Evolutionary conservation across 1,140 invertebrate genomes (phyloP).

Genomic region (Lucilia sericata): DNA sequence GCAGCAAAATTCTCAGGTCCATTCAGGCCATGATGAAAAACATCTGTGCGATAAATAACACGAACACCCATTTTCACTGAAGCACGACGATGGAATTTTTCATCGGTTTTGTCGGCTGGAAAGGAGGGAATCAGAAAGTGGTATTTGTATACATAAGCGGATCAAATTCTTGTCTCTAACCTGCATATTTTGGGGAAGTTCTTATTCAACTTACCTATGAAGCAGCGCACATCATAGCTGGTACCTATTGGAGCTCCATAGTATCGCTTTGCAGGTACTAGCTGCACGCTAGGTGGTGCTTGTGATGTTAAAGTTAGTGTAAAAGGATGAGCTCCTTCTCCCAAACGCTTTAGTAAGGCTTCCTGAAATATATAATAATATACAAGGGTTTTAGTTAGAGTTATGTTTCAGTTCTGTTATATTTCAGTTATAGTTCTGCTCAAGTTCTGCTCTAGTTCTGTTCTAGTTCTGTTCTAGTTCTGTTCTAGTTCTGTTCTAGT

Average conservation of each 20-base stretch:
- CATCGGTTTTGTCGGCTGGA: slow-evolving; percentile 63
- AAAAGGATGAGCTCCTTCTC: slow-evolving; percentile 83
- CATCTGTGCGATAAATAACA: slow-evolving; percentile 65
- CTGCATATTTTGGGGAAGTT: too few relatives aligned
- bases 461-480: too few relatives aligned
- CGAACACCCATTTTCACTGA: slow-evolving; percentile 65
- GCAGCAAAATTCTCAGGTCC: slow-evolving; percentile 59
- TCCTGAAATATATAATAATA: slow-evolving; percentile 71
- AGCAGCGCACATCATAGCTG: slow-evolving; percentile 79
- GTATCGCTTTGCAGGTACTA: slow-evolving; percentile 91
- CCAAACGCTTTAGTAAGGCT: slow-evolving; percentile 82
- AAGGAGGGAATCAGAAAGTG: background rate
- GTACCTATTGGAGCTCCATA: slow-evolving; percentile 90
- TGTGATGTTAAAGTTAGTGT: slow-evolving; percentile 82
- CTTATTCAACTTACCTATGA: slow-evolving; percentile 67
- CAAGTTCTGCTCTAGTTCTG: too few relatives aligned
- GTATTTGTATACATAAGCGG: too few relatives aligned
- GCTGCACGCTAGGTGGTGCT: slow-evolving; percentile 88
- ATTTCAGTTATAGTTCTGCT: too few relatives aligned
- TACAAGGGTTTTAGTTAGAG: too few relatives aligned
- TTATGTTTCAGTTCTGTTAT: too few relatives aligned
- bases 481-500: too few relatives aligned
- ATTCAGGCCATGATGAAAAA: slow-evolving; percentile 53
- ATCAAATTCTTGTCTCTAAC: too few relatives aligned
- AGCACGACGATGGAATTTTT: slow-evolving; percentile 64